Evolutionary conservation across 2,797 vertebrate genomes (phyloP).

Genomic region (Enteromius unitaeniatus): DNA sequence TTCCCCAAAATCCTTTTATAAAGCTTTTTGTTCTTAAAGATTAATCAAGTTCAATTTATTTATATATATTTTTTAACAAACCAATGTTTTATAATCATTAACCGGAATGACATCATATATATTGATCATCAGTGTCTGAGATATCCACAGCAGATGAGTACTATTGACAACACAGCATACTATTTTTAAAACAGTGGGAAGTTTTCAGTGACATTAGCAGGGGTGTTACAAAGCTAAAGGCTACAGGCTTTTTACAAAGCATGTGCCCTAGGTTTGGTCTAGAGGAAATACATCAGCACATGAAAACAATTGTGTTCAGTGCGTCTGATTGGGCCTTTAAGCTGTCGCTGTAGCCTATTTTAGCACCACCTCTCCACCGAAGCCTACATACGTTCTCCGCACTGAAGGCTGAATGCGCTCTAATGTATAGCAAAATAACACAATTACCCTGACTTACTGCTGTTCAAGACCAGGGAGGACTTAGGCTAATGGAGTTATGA

Average conservation of each 20-base stretch:
- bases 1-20: no score
- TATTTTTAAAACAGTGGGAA: neutral
- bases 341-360: neutral
- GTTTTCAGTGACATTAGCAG: neutral
- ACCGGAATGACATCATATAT: neutral
- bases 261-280: neutral
- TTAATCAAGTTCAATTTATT: no score
- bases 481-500: neutral
- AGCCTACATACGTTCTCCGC: neutral
- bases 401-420: neutral
- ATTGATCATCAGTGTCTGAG: neutral
- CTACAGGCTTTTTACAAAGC: neutral
- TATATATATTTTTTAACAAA: no score
- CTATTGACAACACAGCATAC: neutral
- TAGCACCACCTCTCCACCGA: neutral
- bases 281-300: conserved; percentile 9
- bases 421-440: conserved; percentile 11
- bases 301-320: neutral
- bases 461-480: neutral
- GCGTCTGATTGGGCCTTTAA: neutral
- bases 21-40: no score
- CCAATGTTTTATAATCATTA: neutral
- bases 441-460: neutral
- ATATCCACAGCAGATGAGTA: neutral
- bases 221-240: neutral